Evolutionary conservation across 2,888 invertebrate species (phyloP).

Genomic region (Melanostoma mellinum): DNA sequence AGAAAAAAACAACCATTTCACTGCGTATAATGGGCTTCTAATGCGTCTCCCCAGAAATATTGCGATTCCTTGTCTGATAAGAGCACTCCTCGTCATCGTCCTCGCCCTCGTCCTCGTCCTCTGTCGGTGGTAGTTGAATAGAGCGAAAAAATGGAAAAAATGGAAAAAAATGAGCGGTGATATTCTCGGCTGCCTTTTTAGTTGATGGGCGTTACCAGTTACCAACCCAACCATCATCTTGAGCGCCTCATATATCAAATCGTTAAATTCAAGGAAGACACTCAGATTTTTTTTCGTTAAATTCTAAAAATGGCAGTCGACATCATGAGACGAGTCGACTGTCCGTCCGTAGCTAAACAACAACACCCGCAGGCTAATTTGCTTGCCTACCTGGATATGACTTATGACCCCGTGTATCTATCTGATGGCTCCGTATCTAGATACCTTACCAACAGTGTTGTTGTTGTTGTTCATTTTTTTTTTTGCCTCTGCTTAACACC

Average conservation of each 20-base stretch:
- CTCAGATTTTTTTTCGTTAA: slow-evolving; percentile 41
- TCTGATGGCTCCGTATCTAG: slow-evolving; percentile 59
- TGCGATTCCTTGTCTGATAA: slow-evolving; percentile 38
- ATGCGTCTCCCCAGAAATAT: slow-evolving; percentile 18
- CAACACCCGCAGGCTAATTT: slow-evolving; percentile 69
- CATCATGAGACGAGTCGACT: slow-evolving; percentile 47
- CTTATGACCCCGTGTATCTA: slow-evolving; percentile 68
- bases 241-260: slow-evolving; percentile 57
- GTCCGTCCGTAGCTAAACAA: slow-evolving; percentile 42
- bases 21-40: slow-evolving; percentile 43
- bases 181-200: slow-evolving; percentile 13
- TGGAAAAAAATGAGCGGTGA: slow-evolving; percentile 27
- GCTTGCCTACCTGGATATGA: slow-evolving; percentile 72
- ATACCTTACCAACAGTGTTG: slow-evolving; percentile 38
- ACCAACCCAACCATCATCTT: background rate
- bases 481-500: slow-evolving; percentile 60
- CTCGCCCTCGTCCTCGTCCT: no score
- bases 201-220: slow-evolving; percentile 29
- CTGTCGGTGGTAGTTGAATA: no score
- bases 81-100: slow-evolving; percentile 6
- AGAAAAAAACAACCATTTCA: slow-evolving; percentile 2
- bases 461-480: slow-evolving; percentile 25
- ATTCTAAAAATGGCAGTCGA: slow-evolving; percentile 51
- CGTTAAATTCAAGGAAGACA: slow-evolving; percentile 47
- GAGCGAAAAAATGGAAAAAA: background rate